These are phyloP conservation scores for Gasterosteus nipponicus DNA, from an alignment of 2,113 vertebrate genomes.

Conservation along the genomic window DNA sequence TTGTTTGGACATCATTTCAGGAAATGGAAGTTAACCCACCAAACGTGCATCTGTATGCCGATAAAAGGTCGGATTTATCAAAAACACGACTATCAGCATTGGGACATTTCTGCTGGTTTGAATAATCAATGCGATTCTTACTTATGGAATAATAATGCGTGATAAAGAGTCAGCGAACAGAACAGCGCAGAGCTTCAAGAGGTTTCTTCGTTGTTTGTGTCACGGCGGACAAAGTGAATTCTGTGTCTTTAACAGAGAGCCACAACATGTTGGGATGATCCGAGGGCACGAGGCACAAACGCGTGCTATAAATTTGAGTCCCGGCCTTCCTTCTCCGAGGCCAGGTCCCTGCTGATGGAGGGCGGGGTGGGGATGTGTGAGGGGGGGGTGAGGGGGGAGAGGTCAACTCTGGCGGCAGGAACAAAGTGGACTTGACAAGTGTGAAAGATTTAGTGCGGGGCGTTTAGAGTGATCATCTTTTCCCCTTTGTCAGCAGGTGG, in stretches of 20 bases:
- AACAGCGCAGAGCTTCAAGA: not conserved
- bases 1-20: slow-evolving; percentile 70
- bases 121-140: not conserved
- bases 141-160: not conserved
- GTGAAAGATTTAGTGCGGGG: slow-evolving; percentile 80
- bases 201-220: not conserved
- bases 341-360: slow-evolving; percentile 65
- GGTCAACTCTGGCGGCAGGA: slow-evolving; percentile 69
- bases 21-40: slow-evolving; percentile 54
- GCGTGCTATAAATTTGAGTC: slow-evolving; percentile 68
- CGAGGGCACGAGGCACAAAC: slow-evolving; percentile 63
- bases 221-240: not conserved
- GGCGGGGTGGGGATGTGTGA: slow-evolving; percentile 31
- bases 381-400: too few species aligned
- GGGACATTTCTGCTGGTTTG: not conserved
- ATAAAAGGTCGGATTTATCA: slow-evolving; percentile 44
- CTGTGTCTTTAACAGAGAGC: slow-evolving; percentile 46
- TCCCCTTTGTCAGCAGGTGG: slow-evolving; percentile 79
- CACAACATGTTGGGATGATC: slow-evolving; percentile 61
- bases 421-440: slow-evolving; percentile 80
- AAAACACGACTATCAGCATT: not conserved
- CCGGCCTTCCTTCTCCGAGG: slow-evolving; percentile 59
- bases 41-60: slow-evolving; percentile 29
- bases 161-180: not conserved
- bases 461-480: slow-evolving; percentile 80